Conservation (phyloP, 2,797 vertebrate species). For the Fringilla coelebs region DNA sequence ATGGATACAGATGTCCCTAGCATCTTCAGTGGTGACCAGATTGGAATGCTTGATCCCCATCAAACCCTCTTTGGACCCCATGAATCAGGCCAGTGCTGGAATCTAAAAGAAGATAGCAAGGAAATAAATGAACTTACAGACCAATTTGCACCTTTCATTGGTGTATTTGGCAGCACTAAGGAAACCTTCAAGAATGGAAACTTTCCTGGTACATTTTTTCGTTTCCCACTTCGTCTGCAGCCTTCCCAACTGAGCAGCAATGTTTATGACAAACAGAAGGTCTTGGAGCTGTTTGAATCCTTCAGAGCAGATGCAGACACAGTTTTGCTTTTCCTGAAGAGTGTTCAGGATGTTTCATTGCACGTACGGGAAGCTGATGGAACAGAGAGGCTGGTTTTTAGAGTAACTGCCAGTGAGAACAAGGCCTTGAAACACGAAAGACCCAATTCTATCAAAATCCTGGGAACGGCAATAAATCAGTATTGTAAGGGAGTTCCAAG, state of each 20-base stretch:
- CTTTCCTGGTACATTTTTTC: slow-evolving; percentile 96
- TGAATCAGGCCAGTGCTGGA: slow-evolving; percentile 98
- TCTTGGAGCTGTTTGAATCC: slow-evolving; percentile 95
- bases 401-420: slow-evolving; percentile 87
- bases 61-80: slow-evolving; percentile 93
- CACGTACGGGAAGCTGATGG: slow-evolving; percentile 89
- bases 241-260: slow-evolving; percentile 93
- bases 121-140: slow-evolving; percentile 90
- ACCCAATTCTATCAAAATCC: slow-evolving; percentile 85
- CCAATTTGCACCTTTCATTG: slow-evolving; percentile 92
- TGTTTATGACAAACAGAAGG: slow-evolving; percentile 94
- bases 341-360: slow-evolving; percentile 91
- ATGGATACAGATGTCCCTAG: slow-evolving; percentile 90
- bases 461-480: slow-evolving; percentile 85
- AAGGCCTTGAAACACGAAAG: slow-evolving; percentile 84
- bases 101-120: slow-evolving; percentile 90
- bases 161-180: slow-evolving; percentile 91
- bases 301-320: slow-evolving; percentile 96
- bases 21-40: slow-evolving; percentile 98
- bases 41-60: slow-evolving; percentile 98
- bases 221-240: slow-evolving; percentile 92
- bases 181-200: slow-evolving; percentile 85
- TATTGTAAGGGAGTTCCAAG: slow-evolving; percentile 88
- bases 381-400: slow-evolving; percentile 88
- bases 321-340: slow-evolving; percentile 93